Percentiles rank a stretch among this genome's conserved stretches.
These are phyloP conservation scores for Rhinoderma darwinii DNA, from an alignment of 2,113 vertebrate species.

Conservation along the genomic window DNA sequence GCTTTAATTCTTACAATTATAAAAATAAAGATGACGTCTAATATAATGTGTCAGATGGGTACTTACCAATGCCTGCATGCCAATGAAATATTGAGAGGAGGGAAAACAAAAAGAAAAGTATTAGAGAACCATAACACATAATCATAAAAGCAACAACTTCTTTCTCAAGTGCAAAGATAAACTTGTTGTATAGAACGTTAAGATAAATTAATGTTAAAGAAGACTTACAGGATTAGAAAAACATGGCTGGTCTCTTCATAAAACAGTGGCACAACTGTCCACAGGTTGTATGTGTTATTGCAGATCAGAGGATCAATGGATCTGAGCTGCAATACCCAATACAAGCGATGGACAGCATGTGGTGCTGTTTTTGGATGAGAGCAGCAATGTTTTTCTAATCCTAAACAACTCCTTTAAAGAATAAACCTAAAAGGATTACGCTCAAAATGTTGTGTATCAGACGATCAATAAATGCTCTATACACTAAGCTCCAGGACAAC, in stretches of 20 bases:
- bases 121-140: neutral
- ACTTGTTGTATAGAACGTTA: neutral
- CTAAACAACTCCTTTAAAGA: too few species aligned
- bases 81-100: neutral
- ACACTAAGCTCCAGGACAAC: neutral
- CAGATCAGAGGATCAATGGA: too few species aligned
- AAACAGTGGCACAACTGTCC: too few species aligned
- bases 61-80: constrained; percentile 49
- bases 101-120: constrained; percentile 2
- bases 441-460: neutral
- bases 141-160: neutral
- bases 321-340: too few species aligned
- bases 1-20: neutral
- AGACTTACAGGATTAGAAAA: too few species aligned
- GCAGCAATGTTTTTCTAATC: too few species aligned
- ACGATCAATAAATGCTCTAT: neutral
- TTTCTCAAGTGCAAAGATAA: neutral
- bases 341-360: too few species aligned
- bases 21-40: neutral
- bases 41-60: neutral
- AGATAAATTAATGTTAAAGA: neutral
- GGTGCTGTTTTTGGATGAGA: too few species aligned
- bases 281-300: too few species aligned
- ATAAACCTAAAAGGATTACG: neutral
- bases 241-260: too few species aligned